A percentile compares a stretch with the other conserved stretches of the same genome.
These are phyloP conservation scores for Pogona vitticeps DNA, from an alignment of 2,113 vertebrate species.

Conservation along the genomic window DNA sequence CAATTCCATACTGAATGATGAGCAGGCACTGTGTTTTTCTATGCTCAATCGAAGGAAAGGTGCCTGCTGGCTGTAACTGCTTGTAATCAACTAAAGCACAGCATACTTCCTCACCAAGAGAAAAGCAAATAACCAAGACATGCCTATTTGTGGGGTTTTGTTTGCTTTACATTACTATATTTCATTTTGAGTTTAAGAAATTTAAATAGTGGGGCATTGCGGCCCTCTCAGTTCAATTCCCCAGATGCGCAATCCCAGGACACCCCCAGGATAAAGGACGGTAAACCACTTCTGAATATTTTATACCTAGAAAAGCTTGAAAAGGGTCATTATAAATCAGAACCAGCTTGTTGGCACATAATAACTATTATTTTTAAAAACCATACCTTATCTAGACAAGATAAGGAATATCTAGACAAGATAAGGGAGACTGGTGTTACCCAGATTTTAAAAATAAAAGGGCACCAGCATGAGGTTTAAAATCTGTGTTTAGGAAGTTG, in stretches of 20 bases:
- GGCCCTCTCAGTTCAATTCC: not conserved
- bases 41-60: not conserved
- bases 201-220: not conserved
- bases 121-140: not conserved
- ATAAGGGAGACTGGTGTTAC: not conserved
- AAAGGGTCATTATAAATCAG: no score
- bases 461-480: not conserved
- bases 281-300: no score
- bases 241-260: no score
- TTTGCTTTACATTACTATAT: not conserved
- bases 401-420: constrained; percentile 39
- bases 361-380: constrained; percentile 14
- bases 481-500: not conserved
- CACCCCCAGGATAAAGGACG: no score
- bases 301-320: no score
- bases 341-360: not conserved
- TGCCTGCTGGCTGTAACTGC: no score
- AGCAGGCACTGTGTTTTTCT: constrained; percentile 9
- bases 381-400: constrained; percentile 44
- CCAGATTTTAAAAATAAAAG: not conserved
- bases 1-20: not conserved
- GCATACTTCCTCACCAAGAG: not conserved
- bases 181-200: constrained; percentile 27
- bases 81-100: not conserved
- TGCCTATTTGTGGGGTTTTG: not conserved